phyloP scores from a whole-genome alignment of 2,113 vertebrate species.

The Pachycephala philippinensis region DNA sequence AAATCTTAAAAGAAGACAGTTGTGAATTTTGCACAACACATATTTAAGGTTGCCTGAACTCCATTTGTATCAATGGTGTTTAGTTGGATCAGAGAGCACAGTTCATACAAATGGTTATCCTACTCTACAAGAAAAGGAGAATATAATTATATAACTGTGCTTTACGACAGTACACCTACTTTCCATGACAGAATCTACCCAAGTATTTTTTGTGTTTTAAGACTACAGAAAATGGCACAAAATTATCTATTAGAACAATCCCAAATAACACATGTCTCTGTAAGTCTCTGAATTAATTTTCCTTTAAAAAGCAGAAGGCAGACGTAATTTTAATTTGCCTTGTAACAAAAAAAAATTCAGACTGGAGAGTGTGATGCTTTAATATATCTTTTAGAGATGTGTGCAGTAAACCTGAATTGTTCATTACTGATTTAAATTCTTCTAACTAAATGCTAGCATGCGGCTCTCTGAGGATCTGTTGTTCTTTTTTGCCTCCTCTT shows the following conservation, averaged over 20 bases:
- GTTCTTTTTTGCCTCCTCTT: constrained; percentile 1
- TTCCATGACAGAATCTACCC: not conserved
- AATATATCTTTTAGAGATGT: not conserved
- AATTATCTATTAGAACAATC: not conserved
- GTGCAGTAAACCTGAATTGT: not conserved
- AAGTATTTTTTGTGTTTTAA: not conserved
- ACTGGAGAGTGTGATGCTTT: not conserved
- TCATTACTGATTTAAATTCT: constrained; percentile 42
- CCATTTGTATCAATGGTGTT: not conserved
- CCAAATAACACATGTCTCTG: not conserved
- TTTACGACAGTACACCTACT: not conserved
- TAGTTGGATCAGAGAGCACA: not conserved
- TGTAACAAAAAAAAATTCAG: not conserved
- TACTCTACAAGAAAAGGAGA: not conserved
- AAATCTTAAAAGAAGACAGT: constrained; percentile 26
- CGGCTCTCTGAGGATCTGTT: not conserved
- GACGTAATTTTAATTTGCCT: not conserved
- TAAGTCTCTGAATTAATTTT: not conserved
- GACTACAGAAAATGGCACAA: not conserved
- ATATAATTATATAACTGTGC: not conserved
- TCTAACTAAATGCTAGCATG: not conserved
- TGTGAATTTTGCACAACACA: not conserved
- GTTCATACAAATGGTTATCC: constrained; percentile 19
- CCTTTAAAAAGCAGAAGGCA: not conserved
- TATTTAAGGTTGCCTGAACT: not conserved